Base-by-base conservation (phyloP, 2,888 invertebrate species). In the Erynnis tages region DNA sequence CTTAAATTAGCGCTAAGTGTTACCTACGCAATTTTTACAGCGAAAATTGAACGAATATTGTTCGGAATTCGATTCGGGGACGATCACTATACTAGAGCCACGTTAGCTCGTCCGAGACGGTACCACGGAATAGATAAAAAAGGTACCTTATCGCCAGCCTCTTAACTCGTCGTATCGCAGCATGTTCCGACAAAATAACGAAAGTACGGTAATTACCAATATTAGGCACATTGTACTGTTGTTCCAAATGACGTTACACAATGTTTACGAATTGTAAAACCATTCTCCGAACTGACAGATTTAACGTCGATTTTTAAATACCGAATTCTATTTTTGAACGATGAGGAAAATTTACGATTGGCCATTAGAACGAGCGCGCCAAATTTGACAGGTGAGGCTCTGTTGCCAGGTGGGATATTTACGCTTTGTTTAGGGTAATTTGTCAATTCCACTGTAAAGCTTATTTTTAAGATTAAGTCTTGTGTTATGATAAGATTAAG, bases 221-320 rank as follows among this genome's bases (percentile, higher is more conserved):
- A 21, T 21, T 21, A 3, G 21, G 6, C 3, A 4, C 4, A 21
- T 21, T 6, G 21, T 21, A 21, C 32, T n/a, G n/a, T 25, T 37
- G 19, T 30, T n/a, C n/a, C n/a, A n/a, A 30, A 30, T 38, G 30
- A 21, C 16, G 38, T 17, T 40, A 40, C 8, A 32, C 40, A 23
- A 32, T 40, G 30, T 49, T 49, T 49, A 49, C 40, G 48, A 49
- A 40, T 40, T 16, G 40, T 40, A 49, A 40, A 49, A 40, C 40
- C 25, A 40, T 49, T 49, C 48, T 49, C 32, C 3, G 48, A 49
- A 49, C 40, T 7, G 23, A 49, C 32, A 30, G 30, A n/a, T 32
- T 40, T 48, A 11, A 41, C 32, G 40, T 32, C 14, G 30, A 48
- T 41, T 40, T 49, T 49, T 49, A 41, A 49, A 49, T 32, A 49